Conservation (phyloP, 2,113 vertebrate genomes). For the Calcarius ornatus region DNA sequence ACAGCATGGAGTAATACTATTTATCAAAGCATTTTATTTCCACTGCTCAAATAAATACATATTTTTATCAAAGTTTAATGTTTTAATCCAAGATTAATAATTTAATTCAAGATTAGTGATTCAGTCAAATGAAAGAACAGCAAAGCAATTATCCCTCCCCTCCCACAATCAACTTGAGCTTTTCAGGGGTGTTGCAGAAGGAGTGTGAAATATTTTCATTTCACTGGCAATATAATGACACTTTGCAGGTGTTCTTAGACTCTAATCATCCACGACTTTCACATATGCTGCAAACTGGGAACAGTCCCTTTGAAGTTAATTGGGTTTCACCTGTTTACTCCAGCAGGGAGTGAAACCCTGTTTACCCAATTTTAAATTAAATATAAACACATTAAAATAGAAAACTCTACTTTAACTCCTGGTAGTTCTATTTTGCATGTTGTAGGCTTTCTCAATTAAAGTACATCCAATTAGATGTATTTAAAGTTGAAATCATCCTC, state of each 20-base stretch:
- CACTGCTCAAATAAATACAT: not conserved
- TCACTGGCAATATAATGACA: not conserved
- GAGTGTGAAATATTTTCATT: not conserved
- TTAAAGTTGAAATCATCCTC: conserved; percentile 47
- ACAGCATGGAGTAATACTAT: not conserved
- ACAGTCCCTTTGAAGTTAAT: conserved; percentile 8
- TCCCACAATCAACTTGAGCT: not conserved
- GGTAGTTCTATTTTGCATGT: not conserved
- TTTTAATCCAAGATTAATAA: not conserved
- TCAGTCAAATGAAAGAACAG: not conserved
- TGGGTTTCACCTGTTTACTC: conserved; percentile 37
- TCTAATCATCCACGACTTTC: not conserved
- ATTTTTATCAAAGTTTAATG: not conserved
- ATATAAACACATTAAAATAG: conserved; percentile 15
- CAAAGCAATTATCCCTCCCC: not conserved
- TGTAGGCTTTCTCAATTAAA: conserved; percentile 23
- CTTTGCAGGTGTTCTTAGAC: conserved; percentile 15
- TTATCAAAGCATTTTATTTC: not conserved
- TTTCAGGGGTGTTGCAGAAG: not conserved
- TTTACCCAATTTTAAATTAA: conserved; percentile 12
- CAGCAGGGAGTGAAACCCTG: conserved; percentile 18
- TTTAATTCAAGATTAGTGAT: not conserved
- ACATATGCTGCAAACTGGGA: not conserved
- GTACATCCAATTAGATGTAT: conserved; percentile 17
- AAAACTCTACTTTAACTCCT: not conserved